Evolutionary conservation across 2,797 vertebrate genomes (phyloP), one percentile per base, ranked within the genome.

Genomic region (Capromys pilorides): DNA sequence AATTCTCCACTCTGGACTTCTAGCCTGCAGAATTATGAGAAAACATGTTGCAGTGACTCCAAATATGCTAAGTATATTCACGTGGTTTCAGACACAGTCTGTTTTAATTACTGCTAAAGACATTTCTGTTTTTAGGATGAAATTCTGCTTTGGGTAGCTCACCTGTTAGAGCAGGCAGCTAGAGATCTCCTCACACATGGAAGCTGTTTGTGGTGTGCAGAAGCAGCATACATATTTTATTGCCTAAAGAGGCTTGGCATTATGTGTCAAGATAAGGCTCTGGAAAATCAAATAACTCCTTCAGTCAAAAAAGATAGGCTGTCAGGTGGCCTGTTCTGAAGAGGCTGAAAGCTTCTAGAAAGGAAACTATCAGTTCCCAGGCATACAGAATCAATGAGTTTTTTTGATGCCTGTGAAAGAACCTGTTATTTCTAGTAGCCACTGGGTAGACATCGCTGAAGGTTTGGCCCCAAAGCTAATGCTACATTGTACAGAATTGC

Each of bases 61-160:
- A 66, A 66, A 66, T 49, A 14, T 71, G 12, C 18, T 51, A 86
- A 67, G n/a, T 61, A 83, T 45, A 83, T 83, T 79, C 71, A 87
- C 21, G 24, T 79, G 87, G 49, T 16, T 26, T 24, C 49, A 54
- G 24, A 90, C 67, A 54, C 11, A 22, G 18, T 88, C 28, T 82
- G 71, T 79, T 83, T 80, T 66, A 91, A 86, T n/a, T 62, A 77
- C 18, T 41, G 64, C 33, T 39, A 36, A 16, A 88, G n/a, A 86
- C 13, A 33, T 88, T 82, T 71, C 54, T 93, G 31, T 41, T 94
- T 94, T 84, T 90, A 62, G 61, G 13, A 66, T 14, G 67, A 85
- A 75, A 73, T 79, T 80, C 79, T 71, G 66, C 11, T 77, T 64
- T 51, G 11, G 31, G n/a, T 73, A 79, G 22, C 39, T 88, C 26